Base-by-base conservation (phyloP, 2,113 vertebrate species). In the Plecturocebus donacophilus region DNA sequence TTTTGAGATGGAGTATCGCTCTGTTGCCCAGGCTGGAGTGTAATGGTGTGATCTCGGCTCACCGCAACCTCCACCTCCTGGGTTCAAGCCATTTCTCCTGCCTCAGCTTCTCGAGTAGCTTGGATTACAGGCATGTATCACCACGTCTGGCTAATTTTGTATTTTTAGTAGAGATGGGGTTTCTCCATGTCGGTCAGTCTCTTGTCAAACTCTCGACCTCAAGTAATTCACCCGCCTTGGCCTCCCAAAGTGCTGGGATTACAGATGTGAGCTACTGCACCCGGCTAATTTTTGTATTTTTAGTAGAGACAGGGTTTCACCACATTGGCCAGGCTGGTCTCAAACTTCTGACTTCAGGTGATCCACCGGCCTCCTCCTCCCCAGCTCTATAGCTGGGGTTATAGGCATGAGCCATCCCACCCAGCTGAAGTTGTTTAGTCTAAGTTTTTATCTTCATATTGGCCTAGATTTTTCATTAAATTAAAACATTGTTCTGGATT, bases 391-490 rank as follows among this genome's bases (percentile, higher is more conserved):
- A 52, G 16, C 52, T 70, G 25, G 47, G 14, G 54, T 71, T 54
- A 40, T 25, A 52, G 68, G 25, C 14, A 23, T 45, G 2, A 11
- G 20, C 70, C 30, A 45, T 40, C 27, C 19, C 8, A 21, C 27
- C 7, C 8, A 14, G 71, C 30, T 66, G n/a, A n/a, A 66, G 12
- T n/a, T 40, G 30, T 56, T 56, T 30, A 56, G 54, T 45, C 54
- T 90, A n/a, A 86, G 38, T 75, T 79, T 83, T 86, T 90, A 71
- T 80, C n/a, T 95, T 96, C 70, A 61, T 76, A 45, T 61, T 83
- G 68, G 9, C 49, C 54, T 13, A 71, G 47, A 61, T 88, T 89
- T 92, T 89, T 61, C 54, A 42, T 85, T 86, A 93, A 89, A 92
- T 23, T 58, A 71, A 82, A 92, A 75, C n/a, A 92, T 49, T 66